Percentiles rank a stretch among this genome's conserved stretches.
Evolutionary conservation across 2,113 vertebrate genomes (phyloP).

Genomic region (Stomatorhinus ivindoensis): DNA sequence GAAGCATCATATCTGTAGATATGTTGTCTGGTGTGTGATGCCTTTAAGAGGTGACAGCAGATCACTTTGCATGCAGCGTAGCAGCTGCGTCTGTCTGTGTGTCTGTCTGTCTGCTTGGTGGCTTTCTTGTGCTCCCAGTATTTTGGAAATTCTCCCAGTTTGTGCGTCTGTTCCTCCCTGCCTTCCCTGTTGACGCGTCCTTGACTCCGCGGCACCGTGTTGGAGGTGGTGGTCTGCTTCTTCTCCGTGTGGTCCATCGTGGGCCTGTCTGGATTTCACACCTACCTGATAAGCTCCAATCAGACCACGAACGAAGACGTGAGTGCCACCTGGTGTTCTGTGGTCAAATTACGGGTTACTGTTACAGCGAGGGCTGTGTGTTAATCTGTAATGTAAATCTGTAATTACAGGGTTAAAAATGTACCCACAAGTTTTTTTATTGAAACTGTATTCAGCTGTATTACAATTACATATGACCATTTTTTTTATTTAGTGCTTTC

Average conservation of each 20-base stretch:
- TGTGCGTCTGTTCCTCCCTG: neutral
- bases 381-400: neutral
- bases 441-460: neutral
- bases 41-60: neutral
- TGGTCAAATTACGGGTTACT: neutral
- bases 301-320: slow-evolving; percentile 99
- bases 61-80: neutral
- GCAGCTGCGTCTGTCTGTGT: neutral
- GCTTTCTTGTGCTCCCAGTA: neutral
- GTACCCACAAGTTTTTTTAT: neutral
- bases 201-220: slow-evolving; percentile 78
- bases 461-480: neutral
- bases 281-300: slow-evolving; percentile 97
- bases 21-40: neutral
- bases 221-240: slow-evolving; percentile 96
- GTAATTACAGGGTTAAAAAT: neutral
- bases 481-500: neutral
- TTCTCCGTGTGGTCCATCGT: slow-evolving; percentile 98
- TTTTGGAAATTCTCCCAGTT: neutral
- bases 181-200: slow-evolving; percentile 44
- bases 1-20: neutral
- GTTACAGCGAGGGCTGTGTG: neutral
- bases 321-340: slow-evolving; percentile 54
- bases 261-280: slow-evolving; percentile 96
- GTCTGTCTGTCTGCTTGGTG: neutral